Conservation (phyloP, 2,113 vertebrate species). For the Rhea pennata region DNA sequence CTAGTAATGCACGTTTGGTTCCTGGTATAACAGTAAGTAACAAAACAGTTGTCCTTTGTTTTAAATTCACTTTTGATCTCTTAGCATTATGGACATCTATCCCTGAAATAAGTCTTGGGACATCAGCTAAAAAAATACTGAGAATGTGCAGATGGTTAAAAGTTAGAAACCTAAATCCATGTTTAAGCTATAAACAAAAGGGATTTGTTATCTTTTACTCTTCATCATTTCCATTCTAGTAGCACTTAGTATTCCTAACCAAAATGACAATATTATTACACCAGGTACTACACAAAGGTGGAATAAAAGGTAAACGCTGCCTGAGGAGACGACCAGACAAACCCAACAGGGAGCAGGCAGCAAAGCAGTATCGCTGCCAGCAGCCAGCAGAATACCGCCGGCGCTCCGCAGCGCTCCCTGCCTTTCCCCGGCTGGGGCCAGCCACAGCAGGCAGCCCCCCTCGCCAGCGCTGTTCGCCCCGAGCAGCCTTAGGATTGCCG, state of each 20-base stretch:
- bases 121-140: neutral
- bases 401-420: neutral
- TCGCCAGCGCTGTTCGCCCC: neutral
- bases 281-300: neutral
- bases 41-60: neutral
- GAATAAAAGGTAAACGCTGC: neutral
- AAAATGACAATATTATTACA: neutral
- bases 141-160: neutral
- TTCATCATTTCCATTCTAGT: neutral
- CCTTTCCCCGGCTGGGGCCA: accelerated
- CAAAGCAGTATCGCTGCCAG: neutral
- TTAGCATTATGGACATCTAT: neutral
- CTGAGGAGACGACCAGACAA: neutral
- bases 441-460: neutral
- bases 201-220: neutral
- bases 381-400: neutral
- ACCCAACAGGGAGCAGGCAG: neutral
- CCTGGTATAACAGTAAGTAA: neutral
- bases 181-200: neutral
- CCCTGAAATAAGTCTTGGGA: neutral
- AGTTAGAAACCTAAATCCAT: neutral
- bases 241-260: neutral
- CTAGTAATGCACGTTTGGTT: neutral
- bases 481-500: neutral
- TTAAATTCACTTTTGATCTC: neutral